Base-by-base conservation (phyloP, 1,140 invertebrate species). In the Pomacea maculata region DNA sequence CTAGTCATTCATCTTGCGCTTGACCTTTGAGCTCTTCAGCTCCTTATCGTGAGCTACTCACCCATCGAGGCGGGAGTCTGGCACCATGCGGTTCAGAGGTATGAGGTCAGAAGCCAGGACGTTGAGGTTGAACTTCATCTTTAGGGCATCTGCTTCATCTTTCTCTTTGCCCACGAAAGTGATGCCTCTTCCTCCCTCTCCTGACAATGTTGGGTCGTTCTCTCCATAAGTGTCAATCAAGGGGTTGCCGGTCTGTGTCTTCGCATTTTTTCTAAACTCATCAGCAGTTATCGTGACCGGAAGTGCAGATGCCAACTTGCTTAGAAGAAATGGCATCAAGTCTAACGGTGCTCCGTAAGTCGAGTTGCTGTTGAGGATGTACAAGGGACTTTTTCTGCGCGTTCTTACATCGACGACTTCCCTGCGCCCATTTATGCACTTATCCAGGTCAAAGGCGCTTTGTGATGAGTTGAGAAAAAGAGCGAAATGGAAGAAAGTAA, bases 81-180 rank as follows among this genome's bases (percentile, higher is more conserved):
- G 87, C 6, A 88, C 86, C 12, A 85, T 34, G 74, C 87, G 83
- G 71, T 88, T 87, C 2, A 88, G 73, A 0, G 87, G 83, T 80
- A 87, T 86, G n/a, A 86, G 25, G 75, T 88, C 87, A 82, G 86
- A 87, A 6, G 83, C 86, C 54, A 85, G 68, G 14, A 83, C 82
- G 82, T 88, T 87, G 14, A 88, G 34, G 63, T 81, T 76, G 76
- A 83, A 86, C n/a, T 85, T 75, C 19, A 75, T 73, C 72, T 84
- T 79, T 12, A 71, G 25, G 67, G 71, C 29, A 8, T 72, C 71
- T 9, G 75, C 81, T 29, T 72, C 79, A n/a, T 71, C 52, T 68
- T 85, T 83, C 57, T 87, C 85, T 17, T 71, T 61, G 17, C 74
- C 82, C 29, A 83, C 83, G n/a, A 88, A 83, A 0, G 83, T 83